Evolutionary conservation across 2,888 invertebrate species (phyloP), one percentile per base, ranked within the genome.

Genomic region (Cephus pygmeus): DNA sequence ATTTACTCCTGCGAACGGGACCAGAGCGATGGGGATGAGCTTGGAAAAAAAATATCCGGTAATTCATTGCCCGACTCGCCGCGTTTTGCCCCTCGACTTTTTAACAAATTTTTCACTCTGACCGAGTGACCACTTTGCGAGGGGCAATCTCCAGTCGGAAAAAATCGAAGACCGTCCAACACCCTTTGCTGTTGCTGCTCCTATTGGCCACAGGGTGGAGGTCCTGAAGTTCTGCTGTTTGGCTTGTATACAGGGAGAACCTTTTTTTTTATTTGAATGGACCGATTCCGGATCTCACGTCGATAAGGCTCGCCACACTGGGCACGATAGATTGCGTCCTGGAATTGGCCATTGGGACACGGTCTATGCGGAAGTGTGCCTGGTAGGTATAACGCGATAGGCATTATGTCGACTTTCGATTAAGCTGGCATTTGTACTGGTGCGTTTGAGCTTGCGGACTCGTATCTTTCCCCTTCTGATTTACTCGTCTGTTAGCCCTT

Each of bases 11-110:
- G 56, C 56, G 15, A 56, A 56, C 56, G 23, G 23, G 9, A 23
- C 56, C 56, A 23, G 23, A 6, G 0, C 56, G 56, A 56, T 1
- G 9, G 9, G 56, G 56, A 23, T 56, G 56, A 56, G 23, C 23
- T 23, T 15, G 56, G 23, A 23, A 23, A 56, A 36, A 40, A 69
- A 12, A 12, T 35, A 35, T 35, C 35, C 3, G 35, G 35, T 81
- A 83, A 33, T 79, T 79, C 79, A 82, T 79, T 82, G 81, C 79
- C 77, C 82, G 76, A 76, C 75, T 78, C 33, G 69, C 73, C 69
- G 35, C 12, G 77, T 40, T 77, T 77, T 77, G 15, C 74, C 69
- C 56, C 23, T 40, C 40, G 56, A 56, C 56, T 56, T 56, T 71
- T 78, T 68, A 40, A 31, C 79, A 79, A 78, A 71, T 77, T 76